These are phyloP conservation scores for Teleogryllus oceanicus DNA, from an alignment of 2,888 invertebrate species.

Conservation along the genomic window DNA sequence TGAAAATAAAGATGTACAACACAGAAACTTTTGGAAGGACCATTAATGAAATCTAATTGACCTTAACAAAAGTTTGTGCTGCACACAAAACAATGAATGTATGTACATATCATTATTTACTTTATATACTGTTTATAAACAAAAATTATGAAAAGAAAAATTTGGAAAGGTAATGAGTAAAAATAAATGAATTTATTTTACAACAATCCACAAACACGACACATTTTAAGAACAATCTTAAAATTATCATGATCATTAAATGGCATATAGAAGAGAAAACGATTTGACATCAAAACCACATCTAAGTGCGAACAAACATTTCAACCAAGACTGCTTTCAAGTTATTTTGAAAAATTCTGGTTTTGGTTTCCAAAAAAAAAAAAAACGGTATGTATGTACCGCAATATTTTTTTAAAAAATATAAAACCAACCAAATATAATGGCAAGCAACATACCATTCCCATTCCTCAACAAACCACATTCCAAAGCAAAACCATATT, in stretches of 20 bases:
- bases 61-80: too few relatives aligned
- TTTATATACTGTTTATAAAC: not conserved
- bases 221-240: slow-evolving; percentile 27
- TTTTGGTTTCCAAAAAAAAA: slow-evolving; percentile 19
- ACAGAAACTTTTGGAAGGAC: not conserved
- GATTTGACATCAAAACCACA: slow-evolving; percentile 34
- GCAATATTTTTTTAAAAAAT: slow-evolving; percentile 24
- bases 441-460: slow-evolving; percentile 27
- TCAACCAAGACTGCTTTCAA: slow-evolving; percentile 33
- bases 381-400: not conserved
- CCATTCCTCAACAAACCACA: not conserved
- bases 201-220: not conserved
- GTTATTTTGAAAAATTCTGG: slow-evolving; percentile 18
- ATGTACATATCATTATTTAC: too few relatives aligned
- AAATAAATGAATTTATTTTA: slow-evolving; percentile 21
- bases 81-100: too few relatives aligned
- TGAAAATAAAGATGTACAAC: not conserved
- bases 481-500: slow-evolving; percentile 21
- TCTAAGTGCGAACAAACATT: slow-evolving; percentile 36
- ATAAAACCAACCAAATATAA: slow-evolving; percentile 18
- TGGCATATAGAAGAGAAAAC: slow-evolving; percentile 21
- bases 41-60: not conserved
- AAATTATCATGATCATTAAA: slow-evolving; percentile 22
- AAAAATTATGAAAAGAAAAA: slow-evolving; percentile 21
- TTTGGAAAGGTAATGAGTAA: slow-evolving; percentile 19